Conservation (phyloP, 2,888 invertebrate species). For the Micoletzkya japonica region DNA sequence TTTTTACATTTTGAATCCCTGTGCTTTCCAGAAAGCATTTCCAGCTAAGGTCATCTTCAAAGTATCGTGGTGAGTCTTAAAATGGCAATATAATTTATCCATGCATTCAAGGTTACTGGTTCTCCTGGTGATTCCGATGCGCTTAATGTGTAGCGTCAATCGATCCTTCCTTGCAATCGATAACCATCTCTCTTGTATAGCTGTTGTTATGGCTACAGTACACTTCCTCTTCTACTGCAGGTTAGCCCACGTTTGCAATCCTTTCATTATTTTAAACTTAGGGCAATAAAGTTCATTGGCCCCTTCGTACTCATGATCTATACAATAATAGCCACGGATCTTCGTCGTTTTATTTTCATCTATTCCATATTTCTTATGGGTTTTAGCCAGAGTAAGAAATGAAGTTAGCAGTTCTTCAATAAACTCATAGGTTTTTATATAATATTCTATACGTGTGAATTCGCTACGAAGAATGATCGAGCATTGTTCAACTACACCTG, state of each 20-base stretch:
- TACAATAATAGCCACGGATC: too few relatives aligned
- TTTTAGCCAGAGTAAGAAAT: too few relatives aligned
- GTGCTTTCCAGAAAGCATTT: neutral
- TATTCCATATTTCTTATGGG: too few relatives aligned
- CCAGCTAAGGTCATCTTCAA: neutral
- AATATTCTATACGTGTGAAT: conserved; percentile 77
- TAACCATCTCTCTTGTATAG: neutral
- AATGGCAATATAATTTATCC: neutral
- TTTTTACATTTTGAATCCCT: neutral
- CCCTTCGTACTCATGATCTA: too few relatives aligned
- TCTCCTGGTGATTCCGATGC: neutral
- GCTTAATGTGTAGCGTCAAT: neutral
- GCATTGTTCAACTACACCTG: neutral
- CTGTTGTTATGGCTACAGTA: neutral
- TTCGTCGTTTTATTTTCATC: too few relatives aligned
- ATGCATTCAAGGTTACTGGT: neutral
- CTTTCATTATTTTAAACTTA: too few relatives aligned
- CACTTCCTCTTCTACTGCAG: neutral
- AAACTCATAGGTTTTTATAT: conserved; percentile 78
- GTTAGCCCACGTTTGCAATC: too few relatives aligned
- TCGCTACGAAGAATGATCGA: neutral
- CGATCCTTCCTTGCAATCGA: neutral
- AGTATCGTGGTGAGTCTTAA: neutral
- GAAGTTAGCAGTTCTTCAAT: too few relatives aligned
- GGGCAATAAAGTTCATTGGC: too few relatives aligned